phyloP scores from a whole-genome alignment of 2,888 invertebrate genomes.

The Cremastinae sp. region DNA sequence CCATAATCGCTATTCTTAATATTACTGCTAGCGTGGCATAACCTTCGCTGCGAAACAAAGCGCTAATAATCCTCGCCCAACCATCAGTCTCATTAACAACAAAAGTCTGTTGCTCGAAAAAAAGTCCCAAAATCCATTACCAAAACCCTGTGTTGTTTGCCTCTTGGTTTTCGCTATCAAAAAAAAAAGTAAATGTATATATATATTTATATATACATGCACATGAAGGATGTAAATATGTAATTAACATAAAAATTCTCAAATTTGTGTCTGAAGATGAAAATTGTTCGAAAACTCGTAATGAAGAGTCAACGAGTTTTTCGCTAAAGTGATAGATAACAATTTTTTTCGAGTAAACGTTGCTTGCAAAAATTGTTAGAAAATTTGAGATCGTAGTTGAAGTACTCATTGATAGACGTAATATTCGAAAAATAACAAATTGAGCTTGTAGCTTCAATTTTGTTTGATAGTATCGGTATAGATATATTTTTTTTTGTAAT shows the following conservation, averaged over 20 bases:
- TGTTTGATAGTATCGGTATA: slow-evolving; percentile 28
- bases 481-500: slow-evolving; percentile 34
- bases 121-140: slow-evolving; percentile 55
- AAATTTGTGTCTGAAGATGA: neutral
- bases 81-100: slow-evolving; percentile 53
- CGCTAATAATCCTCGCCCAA: slow-evolving; percentile 38
- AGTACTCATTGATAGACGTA: slow-evolving; percentile 77
- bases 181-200: slow-evolving; percentile 23
- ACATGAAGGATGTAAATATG: slow-evolving; percentile 29
- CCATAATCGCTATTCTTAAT: slow-evolving; percentile 20
- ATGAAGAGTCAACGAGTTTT: neutral
- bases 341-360: slow-evolving; percentile 31
- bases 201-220: slow-evolving; percentile 27
- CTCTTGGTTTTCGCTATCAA: slow-evolving; percentile 76
- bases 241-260: slow-evolving; percentile 11
- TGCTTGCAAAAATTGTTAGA: slow-evolving; percentile 23
- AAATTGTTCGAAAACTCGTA: neutral
- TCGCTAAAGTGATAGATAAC: neutral
- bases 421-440: slow-evolving; percentile 59
- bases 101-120: slow-evolving; percentile 55
- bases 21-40: slow-evolving; percentile 35
- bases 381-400: slow-evolving; percentile 40
- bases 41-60: slow-evolving; percentile 41
- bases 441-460: slow-evolving; percentile 64
- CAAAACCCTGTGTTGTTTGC: slow-evolving; percentile 74